Percentiles rank a stretch among this genome's conserved stretches.
Conservation (phyloP, 2,888 invertebrate species). For the Drosophila yooni region DNA sequence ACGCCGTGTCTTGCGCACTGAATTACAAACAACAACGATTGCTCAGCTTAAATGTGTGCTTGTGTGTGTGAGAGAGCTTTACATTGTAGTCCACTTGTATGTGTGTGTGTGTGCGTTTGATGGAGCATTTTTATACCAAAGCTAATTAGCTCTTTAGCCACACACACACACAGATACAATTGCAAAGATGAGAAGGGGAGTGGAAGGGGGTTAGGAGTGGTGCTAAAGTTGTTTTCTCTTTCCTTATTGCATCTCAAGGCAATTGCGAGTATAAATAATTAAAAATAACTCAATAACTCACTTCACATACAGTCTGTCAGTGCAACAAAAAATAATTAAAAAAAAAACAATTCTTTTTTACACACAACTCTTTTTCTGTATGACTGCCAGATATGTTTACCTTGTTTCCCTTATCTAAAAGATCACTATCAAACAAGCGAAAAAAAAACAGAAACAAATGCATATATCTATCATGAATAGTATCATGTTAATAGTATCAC, state of each 20-base stretch:
- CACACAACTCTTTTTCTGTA: not conserved
- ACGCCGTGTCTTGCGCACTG: conserved; percentile 51
- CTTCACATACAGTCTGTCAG: not conserved
- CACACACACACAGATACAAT: conserved; percentile 16
- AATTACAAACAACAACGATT: conserved; percentile 54
- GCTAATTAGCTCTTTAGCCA: conserved; percentile 52
- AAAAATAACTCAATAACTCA: conserved; percentile 15
- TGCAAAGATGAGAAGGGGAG: not conserved
- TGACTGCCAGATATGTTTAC: conserved; percentile 1
- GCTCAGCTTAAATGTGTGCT: conserved; percentile 38
- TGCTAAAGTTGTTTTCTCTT: conserved; percentile 23
- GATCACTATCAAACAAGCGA: conserved; percentile 9
- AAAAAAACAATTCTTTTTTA: not conserved
- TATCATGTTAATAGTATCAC: not conserved
- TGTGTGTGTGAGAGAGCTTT: conserved; percentile 14
- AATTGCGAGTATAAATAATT: conserved; percentile 11
- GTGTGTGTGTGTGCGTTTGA: conserved; percentile 14
- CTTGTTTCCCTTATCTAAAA: conserved; percentile 7
- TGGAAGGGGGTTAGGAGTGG: not conserved
- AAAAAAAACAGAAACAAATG: not conserved
- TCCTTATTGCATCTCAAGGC: conserved; percentile 43
- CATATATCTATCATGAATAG: not conserved
- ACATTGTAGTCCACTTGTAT: not conserved
- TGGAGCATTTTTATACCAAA: conserved; percentile 57
- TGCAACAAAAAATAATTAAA: not conserved